These are phyloP conservation scores for Todus mexicanus DNA, from an alignment of 2,797 vertebrate genomes.

Conservation along the genomic window DNA sequence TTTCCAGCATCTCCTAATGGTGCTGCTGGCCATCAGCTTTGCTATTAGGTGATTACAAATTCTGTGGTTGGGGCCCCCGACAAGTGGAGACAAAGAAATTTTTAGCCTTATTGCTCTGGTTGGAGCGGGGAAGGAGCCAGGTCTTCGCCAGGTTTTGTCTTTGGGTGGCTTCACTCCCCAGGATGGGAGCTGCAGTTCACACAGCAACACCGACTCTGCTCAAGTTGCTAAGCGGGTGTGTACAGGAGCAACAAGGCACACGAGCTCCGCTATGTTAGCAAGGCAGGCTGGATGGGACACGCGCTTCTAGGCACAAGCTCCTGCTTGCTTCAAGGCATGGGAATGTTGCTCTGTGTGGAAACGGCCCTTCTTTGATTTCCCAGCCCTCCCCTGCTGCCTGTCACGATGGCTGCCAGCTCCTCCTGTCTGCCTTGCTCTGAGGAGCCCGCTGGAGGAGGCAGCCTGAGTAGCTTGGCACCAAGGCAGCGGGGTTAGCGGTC, in stretches of 20 bases:
- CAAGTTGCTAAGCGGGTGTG: rapidly evolving
- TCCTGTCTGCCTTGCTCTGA: background rate
- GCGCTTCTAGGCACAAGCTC: constrained; percentile 49
- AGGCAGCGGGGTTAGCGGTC: background rate
- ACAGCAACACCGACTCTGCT: background rate
- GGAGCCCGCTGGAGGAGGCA: background rate
- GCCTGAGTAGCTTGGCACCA: background rate
- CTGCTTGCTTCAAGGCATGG: constrained; percentile 54
- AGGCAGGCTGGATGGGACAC: background rate
- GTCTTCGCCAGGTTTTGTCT: background rate
- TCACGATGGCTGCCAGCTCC: background rate
- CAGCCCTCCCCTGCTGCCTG: background rate
- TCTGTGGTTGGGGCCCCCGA: background rate
- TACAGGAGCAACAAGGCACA: background rate
- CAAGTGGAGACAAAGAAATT: background rate
- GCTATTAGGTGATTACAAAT: background rate
- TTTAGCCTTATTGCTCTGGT: background rate
- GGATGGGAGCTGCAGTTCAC: background rate
- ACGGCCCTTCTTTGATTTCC: constrained; percentile 15
- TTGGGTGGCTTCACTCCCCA: background rate
- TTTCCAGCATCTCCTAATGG: background rate
- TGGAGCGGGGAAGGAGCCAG: background rate
- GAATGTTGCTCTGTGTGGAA: constrained; percentile 11
- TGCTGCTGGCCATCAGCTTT: background rate
- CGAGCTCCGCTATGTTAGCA: rapidly evolving